A percentile compares a stretch with the other conserved stretches of the same genome.
Conservation (phyloP, 2,113 vertebrate species). For the Tautogolabrus adspersus region DNA sequence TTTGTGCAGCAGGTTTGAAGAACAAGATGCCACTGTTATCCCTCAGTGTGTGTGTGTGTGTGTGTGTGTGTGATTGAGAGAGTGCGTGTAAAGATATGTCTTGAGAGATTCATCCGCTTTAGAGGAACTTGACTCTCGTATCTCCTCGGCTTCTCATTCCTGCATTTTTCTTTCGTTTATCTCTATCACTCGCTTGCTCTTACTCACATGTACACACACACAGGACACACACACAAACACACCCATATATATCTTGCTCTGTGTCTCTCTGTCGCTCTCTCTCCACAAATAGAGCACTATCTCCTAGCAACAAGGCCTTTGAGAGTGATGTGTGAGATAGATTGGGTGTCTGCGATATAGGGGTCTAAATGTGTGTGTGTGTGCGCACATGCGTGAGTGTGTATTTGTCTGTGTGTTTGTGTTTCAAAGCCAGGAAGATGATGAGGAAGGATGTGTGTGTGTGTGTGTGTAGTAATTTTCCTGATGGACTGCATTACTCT, state of each 20-base stretch:
- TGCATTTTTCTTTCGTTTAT: slow-evolving; percentile 34
- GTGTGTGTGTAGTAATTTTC: slow-evolving; percentile 38
- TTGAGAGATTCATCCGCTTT: slow-evolving; percentile 36
- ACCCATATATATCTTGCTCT: slow-evolving; percentile 10
- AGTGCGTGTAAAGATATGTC: background rate
- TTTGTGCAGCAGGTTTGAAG: slow-evolving; percentile 13
- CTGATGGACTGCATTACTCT: slow-evolving; percentile 54
- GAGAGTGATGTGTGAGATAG: slow-evolving; percentile 68
- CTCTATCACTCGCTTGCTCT: slow-evolving; percentile 3
- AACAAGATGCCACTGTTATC: slow-evolving; percentile 9
- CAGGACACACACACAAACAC: background rate
- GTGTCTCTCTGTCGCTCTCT: slow-evolving; percentile 52
- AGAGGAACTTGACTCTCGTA: slow-evolving; percentile 38
- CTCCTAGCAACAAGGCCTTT: slow-evolving; percentile 76
- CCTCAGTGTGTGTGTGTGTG: slow-evolving; percentile 2
- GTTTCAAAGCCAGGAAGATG: slow-evolving; percentile 57
- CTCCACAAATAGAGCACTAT: slow-evolving; percentile 75
- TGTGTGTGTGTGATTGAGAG: background rate
- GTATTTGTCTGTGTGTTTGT: slow-evolving; percentile 22
- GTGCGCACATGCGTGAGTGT: no score
- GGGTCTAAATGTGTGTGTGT: slow-evolving; percentile 14
- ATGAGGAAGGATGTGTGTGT: slow-evolving; percentile 28
- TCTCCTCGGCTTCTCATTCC: slow-evolving; percentile 39
- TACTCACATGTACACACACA: background rate
- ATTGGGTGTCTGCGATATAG: slow-evolving; percentile 61